Conservation (phyloP, 2,888 invertebrate species). For the Dendrolimus houi region DNA sequence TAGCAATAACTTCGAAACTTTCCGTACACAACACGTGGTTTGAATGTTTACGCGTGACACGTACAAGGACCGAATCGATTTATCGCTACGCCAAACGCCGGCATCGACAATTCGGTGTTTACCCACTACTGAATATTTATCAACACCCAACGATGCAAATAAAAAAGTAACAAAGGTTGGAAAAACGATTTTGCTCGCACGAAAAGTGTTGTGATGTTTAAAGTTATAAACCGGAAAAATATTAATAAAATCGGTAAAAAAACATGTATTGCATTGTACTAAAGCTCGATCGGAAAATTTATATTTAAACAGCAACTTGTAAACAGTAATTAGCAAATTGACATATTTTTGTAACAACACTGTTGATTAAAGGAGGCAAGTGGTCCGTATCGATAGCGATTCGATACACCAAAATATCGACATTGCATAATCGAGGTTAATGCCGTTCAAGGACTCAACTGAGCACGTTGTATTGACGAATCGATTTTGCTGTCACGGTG, state of each 20-base stretch:
- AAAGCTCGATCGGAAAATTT: no score
- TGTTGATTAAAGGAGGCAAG: conserved; percentile 40
- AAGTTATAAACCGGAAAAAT: no score
- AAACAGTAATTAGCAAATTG: no score
- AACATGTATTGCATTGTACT: conserved; percentile 4
- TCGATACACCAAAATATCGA: conserved; percentile 52
- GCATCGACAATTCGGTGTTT: conserved; percentile 17
- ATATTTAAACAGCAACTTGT: no score
- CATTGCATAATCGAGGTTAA: conserved; percentile 56
- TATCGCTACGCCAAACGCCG: conserved; percentile 24
- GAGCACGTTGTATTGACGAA: conserved; percentile 30
- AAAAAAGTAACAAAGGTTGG: not conserved
- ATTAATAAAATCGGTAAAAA: no score
- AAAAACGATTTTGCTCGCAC: no score
- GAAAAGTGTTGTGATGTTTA: no score
- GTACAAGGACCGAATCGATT: conserved; percentile 31
- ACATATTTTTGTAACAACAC: conserved; percentile 27
- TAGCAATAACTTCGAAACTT: not conserved
- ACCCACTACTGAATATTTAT: not conserved
- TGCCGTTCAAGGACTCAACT: conserved; percentile 56
- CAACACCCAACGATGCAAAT: not conserved
- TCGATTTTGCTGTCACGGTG: conserved; percentile 38
- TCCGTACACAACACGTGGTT: not conserved
- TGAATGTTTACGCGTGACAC: conserved; percentile 24
- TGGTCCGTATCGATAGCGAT: conserved; percentile 47